Evolutionary conservation across 2,797 vertebrate species (phyloP), one percentile per base, ranked within the genome.

Genomic region (Eupleurogrammus muticus): DNA sequence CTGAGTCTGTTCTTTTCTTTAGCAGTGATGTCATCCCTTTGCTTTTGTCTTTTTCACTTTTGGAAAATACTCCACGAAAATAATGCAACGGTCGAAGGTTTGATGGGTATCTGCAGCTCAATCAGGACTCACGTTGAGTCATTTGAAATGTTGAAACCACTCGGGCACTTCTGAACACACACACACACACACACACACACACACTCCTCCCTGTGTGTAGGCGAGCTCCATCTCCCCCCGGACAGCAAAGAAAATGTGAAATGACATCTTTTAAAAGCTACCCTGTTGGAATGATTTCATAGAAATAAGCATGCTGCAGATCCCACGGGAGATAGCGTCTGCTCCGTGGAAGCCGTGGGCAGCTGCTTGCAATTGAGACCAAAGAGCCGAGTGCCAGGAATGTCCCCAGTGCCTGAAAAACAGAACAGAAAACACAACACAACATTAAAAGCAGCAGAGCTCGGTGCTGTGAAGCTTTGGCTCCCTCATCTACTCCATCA

Each of bases 341-440:
- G 78, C 42, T 69, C 74, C 72, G 56, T 81, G 73, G 53, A 69
- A 82, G 67, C 77, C 82, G 85, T 69, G 56, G 74, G 63, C 87
- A 86, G 86, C 88, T 89, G 88, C 79, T 89, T 86, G 81, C 75
- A 89, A 88, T 89, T 87, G 77, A 86, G 80, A 77, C 79, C 58
- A 77, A 82, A 85, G 73, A 78, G 23, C 63, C 72, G 65, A 67
- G 64, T 19, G 59, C 58, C 69, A 71, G 42, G 79, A 91, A 88
- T 84, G 81, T 81, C 83, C 79, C 73, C 67, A 57, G 75, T 36
- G 69, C 73, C 70, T 77, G 58, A 46, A 66, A 70, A 81, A 65
- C 61, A 64, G 64, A 77, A 77, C 70, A 80, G 34, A 82, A 72
- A 81, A 79, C 66, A 79, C 73, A 79, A 80, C 51, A 71, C 73